These are phyloP conservation scores for Scaptomyza montana DNA, from an alignment of 1,140 invertebrate species.

Conservation along the genomic window DNA sequence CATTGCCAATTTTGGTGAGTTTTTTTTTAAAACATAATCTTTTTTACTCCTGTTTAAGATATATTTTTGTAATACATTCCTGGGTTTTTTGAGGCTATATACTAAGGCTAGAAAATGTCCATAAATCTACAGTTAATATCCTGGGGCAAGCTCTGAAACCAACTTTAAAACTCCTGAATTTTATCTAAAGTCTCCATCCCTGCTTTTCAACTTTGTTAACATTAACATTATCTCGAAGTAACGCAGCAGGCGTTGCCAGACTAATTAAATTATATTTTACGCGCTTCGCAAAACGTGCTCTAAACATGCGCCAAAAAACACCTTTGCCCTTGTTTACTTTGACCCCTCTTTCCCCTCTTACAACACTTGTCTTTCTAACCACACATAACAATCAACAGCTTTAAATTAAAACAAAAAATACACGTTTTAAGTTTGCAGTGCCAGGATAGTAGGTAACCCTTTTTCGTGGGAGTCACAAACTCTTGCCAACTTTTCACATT, in stretches of 20 bases:
- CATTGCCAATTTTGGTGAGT: background rate
- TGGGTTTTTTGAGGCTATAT: no score
- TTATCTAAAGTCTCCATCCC: background rate
- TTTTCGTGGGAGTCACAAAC: constrained; percentile 6
- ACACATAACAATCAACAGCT: constrained; percentile 41
- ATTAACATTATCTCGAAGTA: constrained; percentile 52
- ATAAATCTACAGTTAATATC: background rate
- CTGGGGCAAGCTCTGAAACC: no score
- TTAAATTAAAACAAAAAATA: constrained; percentile 33
- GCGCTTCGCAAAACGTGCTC: constrained; percentile 55
- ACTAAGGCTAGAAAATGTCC: no score
- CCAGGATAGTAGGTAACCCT: constrained; percentile 22
- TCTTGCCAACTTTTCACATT: constrained; percentile 59
- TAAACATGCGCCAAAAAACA: constrained; percentile 33
- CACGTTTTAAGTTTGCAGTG: background rate
- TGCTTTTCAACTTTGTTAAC: constrained; percentile 1
- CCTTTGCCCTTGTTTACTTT: background rate
- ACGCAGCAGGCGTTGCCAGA: constrained; percentile 55
- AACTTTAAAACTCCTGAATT: constrained; percentile 1
- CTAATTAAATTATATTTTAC: constrained; percentile 76
- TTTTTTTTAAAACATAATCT: background rate
- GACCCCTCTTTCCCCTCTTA: background rate
- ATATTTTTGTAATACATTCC: no score
- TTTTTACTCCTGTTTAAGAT: no score
- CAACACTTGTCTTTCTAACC: background rate